A percentile compares a stretch with the other conserved stretches of the same genome.
These are phyloP conservation scores for Whitmania pigra DNA, from an alignment of 1,140 invertebrate species.

Conservation along the genomic window DNA sequence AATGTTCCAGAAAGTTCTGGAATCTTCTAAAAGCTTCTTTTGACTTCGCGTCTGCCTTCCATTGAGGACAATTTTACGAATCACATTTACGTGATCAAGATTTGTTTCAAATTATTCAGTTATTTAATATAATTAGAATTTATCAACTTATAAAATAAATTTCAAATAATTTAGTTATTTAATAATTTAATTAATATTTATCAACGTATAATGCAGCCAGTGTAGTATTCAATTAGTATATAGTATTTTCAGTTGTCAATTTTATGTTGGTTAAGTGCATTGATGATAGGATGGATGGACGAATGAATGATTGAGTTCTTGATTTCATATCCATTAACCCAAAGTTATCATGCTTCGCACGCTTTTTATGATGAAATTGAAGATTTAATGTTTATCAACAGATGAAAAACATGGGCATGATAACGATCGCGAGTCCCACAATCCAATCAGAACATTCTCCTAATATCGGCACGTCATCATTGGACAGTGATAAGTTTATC, in stretches of 20 bases:
- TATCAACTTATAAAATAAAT: no score
- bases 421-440: neutral
- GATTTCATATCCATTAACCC: neutral
- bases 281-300: neutral
- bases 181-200: no score
- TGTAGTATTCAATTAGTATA: no score
- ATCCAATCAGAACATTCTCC: neutral
- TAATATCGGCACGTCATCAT: slow-evolving; percentile 2
- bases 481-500: slow-evolving; percentile 3
- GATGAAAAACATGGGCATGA: slow-evolving; percentile 11
- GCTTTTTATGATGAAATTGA: neutral
- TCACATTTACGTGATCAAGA: no score
- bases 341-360: neutral
- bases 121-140: no score
- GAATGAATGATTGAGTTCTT: neutral
- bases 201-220: no score
- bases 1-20: no score
- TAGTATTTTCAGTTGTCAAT: neutral
- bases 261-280: neutral
- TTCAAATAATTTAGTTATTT: no score
- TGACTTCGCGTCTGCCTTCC: no score
- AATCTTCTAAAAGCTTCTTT: no score
- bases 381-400: neutral
- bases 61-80: no score
- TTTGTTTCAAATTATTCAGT: no score